Conservation (phyloP, 1,140 invertebrate species). For the Bombus polaris region DNA sequence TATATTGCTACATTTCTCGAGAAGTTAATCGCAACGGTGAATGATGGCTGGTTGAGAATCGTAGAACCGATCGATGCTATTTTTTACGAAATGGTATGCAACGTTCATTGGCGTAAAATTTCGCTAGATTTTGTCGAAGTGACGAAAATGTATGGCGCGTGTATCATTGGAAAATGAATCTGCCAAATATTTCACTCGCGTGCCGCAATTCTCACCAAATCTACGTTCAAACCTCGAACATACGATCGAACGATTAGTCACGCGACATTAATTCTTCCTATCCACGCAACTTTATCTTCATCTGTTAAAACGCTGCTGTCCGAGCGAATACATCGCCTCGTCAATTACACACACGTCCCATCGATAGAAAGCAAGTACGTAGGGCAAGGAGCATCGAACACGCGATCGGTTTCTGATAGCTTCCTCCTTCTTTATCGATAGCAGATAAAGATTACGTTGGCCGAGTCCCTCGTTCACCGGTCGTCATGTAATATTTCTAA, state of each 20-base stretch:
- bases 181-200: neutral
- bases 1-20: too few species aligned
- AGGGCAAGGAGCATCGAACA: conserved; percentile 16
- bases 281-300: neutral
- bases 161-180: neutral
- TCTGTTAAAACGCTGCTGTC: neutral
- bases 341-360: neutral
- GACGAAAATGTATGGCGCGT: neutral
- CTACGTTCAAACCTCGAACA: neutral
- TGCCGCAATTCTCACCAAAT: neutral
- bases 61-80: too few species aligned
- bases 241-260: neutral
- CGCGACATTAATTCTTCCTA: neutral
- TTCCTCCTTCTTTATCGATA: conserved; percentile 15
- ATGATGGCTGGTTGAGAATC: too few species aligned
- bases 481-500: conserved; percentile 64
- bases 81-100: too few species aligned
- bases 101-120: neutral
- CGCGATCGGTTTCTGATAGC: conserved; percentile 36
- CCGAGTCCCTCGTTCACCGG: conserved; percentile 23
- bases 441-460: conserved; percentile 54
- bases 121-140: neutral
- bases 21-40: too few species aligned
- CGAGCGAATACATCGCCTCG: neutral
- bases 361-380: neutral